These are phyloP conservation scores for Arge pagana DNA, from an alignment of 2,888 invertebrate genomes.

Conservation along the genomic window DNA sequence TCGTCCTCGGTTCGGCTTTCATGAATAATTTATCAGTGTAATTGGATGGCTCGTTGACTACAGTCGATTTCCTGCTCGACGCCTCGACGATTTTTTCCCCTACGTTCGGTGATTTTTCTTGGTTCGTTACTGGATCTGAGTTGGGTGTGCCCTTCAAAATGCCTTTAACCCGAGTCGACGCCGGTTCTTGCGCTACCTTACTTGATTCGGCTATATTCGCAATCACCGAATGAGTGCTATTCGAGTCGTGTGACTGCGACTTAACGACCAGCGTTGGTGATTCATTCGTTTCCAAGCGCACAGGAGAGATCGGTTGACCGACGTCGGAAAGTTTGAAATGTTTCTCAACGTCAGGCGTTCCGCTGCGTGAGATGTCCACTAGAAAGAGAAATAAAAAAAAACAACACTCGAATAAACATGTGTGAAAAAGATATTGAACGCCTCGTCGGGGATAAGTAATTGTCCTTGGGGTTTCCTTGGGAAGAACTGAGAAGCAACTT, in stretches of 20 bases:
- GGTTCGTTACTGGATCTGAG: background rate
- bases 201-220: background rate
- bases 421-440: too few species aligned
- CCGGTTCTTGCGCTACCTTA: constrained; percentile 2
- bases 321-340: constrained; percentile 50
- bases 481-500: constrained; percentile 25
- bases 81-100: background rate
- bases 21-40: constrained; percentile 52
- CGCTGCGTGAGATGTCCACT: constrained; percentile 48
- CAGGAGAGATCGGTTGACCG: constrained; percentile 14
- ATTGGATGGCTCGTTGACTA: constrained; percentile 26
- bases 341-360: constrained; percentile 50
- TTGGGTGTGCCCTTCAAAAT: background rate
- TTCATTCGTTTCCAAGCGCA: background rate
- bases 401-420: background rate
- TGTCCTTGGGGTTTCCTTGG: too few species aligned
- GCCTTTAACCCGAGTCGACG: background rate
- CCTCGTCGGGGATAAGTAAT: too few species aligned
- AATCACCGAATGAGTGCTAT: background rate
- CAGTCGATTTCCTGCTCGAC: background rate
- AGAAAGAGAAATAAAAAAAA: constrained; percentile 23
- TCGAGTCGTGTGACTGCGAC: constrained; percentile 1
- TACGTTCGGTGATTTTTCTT: background rate
- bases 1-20: constrained; percentile 50
- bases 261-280: background rate